Conservation (phyloP, 2,113 vertebrate genomes). For the Anhinga anhinga region DNA sequence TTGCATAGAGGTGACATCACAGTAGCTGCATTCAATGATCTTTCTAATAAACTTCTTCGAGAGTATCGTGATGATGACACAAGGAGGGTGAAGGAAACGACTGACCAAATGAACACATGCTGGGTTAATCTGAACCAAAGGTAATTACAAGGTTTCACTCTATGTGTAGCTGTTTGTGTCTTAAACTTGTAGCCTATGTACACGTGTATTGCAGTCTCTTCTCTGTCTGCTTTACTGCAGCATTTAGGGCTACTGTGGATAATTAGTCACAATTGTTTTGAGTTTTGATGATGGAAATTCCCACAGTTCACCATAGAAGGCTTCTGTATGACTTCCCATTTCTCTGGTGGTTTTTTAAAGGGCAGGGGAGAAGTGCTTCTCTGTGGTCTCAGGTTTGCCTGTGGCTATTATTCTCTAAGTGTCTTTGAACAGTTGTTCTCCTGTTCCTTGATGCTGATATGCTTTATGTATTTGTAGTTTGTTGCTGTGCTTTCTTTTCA, state of each 20-base stretch:
- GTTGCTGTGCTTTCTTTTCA: not conserved
- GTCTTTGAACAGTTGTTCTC: not conserved
- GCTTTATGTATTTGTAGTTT: not conserved
- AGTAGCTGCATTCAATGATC: conserved; percentile 84
- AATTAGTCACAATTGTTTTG: not conserved
- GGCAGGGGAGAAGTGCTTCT: not conserved
- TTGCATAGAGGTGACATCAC: conserved; percentile 82
- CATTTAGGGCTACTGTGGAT: not conserved
- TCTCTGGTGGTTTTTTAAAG: not conserved
- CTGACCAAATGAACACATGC: conserved; percentile 81
- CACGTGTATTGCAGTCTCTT: not conserved
- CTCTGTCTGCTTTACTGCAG: not conserved
- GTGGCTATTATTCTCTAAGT: not conserved
- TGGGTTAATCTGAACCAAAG: conserved; percentile 90
- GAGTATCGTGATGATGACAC: conserved; percentile 91
- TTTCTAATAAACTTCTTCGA: conserved; percentile 87
- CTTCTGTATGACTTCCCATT: not conserved
- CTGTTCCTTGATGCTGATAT: not conserved
- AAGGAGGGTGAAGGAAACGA: conserved; percentile 88
- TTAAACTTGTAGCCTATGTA: not conserved
- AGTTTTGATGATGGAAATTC: not conserved
- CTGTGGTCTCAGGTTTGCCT: not conserved
- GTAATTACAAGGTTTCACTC: conserved; percentile 60
- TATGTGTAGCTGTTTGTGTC: not conserved
- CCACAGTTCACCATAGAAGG: not conserved